These are phyloP conservation scores for Drosophila quadrilineata DNA, from an alignment of 1,140 invertebrate species.

Conservation along the genomic window DNA sequence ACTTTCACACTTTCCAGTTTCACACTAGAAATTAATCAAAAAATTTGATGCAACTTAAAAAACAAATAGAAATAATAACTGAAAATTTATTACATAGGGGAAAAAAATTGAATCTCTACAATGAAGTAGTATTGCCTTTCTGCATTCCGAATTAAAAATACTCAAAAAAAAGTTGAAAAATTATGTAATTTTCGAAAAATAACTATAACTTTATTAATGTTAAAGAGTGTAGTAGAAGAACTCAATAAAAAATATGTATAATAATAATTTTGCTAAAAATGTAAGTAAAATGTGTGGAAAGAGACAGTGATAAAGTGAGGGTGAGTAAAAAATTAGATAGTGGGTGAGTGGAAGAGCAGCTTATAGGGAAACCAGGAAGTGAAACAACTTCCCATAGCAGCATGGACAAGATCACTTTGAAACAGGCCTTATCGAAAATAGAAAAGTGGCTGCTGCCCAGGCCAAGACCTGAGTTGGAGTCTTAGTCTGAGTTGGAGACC, in stretches of 20 bases:
- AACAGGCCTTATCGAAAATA: conserved; percentile 53
- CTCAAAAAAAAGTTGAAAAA: too few relatives aligned
- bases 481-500: too few relatives aligned
- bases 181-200: too few relatives aligned
- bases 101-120: too few relatives aligned
- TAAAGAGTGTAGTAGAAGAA: too few relatives aligned
- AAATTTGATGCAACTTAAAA: neutral
- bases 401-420: conserved; percentile 54
- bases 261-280: too few relatives aligned
- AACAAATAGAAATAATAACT: conserved; percentile 23
- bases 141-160: too few relatives aligned
- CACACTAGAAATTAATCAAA: conserved; percentile 69
- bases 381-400: conserved; percentile 47
- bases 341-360: conserved; percentile 8
- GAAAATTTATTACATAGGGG: too few relatives aligned
- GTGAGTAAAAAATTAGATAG: conserved; percentile 31
- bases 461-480: too few relatives aligned
- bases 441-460: conserved; percentile 28
- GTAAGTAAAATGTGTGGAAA: conserved; percentile 27
- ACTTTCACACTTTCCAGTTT: conserved; percentile 78
- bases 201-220: too few relatives aligned
- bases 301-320: conserved; percentile 40
- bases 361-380: conserved; percentile 55
- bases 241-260: too few relatives aligned
- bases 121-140: too few relatives aligned